Base-by-base conservation (phyloP, 2,888 invertebrate genomes). In the Scaptomyza cyrtandrae region DNA sequence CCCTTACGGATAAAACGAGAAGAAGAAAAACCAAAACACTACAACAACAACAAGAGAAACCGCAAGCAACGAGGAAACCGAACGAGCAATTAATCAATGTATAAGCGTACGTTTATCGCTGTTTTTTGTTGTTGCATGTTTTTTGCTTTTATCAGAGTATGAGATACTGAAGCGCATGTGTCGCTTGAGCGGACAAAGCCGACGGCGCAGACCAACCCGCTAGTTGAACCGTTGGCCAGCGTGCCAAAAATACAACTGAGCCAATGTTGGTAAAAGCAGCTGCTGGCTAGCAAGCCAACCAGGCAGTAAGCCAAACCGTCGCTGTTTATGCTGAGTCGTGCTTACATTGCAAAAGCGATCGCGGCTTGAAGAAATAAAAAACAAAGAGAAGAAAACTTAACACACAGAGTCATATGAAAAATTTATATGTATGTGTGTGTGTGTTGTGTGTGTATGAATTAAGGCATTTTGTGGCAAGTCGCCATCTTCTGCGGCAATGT, bases 201-300 rank as follows among this genome's bases (percentile, higher is more conserved):
- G 71, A 75, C 72, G 78, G 75, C 81, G 75, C 68, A 63, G 71
- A 64, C 64, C 57, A 66, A 63, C 72, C 84, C 88, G 82, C 83
- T 71, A 63, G 68, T 71, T 86, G 88, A 87, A 83, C 83, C 83
- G 83, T 79, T 82, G 83, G 77, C 86, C 83, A 77, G 86, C 80
- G 78, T 77, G 88, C 88, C 88, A 86, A 83, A 83, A 83, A 82
- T 70, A 67, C 83, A 88, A 83, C 83, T 83, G 75, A 82, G 35
- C 37, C 66, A 71, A 52, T 68, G 73, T 54, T 59, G 72, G 46
- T 16, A 44, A 58, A 60, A 48, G 55, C 64, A 49, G 54, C 59
- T 50, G 49, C 29, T 56, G 46, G 13, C 49, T 16, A 48, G 11
- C 48, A 48, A 24, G 14, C 41, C 37, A n/a, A 5, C 14, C 39